Conservation (phyloP, 2,113 vertebrate species). For the Cynoglossus semilaevis region DNA sequence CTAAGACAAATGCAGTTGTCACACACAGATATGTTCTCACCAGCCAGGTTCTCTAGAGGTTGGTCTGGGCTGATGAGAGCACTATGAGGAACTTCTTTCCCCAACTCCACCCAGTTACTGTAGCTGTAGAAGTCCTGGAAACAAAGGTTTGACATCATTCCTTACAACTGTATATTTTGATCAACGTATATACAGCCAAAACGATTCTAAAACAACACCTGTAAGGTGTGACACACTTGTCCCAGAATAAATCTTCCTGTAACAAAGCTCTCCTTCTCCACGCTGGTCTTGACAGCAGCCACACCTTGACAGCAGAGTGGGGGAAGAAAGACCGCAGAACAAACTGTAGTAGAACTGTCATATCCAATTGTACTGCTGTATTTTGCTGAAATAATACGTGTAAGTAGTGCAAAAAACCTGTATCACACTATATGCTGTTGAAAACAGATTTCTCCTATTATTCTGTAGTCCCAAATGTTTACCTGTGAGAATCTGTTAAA, state of each 20-base stretch:
- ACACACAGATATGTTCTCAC: conserved; percentile 27
- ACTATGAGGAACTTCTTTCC: conserved; percentile 49
- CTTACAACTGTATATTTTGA: not conserved
- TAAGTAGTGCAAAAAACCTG: too few relatives aligned
- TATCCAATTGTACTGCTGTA: too few relatives aligned
- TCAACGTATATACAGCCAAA: not conserved
- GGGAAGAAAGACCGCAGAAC: not conserved
- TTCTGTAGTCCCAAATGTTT: too few relatives aligned
- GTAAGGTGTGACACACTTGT: conserved; percentile 60
- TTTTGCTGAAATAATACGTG: too few relatives aligned
- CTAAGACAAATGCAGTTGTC: too few relatives aligned
- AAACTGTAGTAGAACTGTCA: not conserved
- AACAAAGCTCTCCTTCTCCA: conserved; percentile 34
- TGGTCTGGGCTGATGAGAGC: conserved; percentile 58
- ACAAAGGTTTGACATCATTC: not conserved
- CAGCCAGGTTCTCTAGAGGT: conserved; percentile 59
- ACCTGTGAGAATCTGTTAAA: too few relatives aligned
- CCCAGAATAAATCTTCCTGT: conserved; percentile 53
- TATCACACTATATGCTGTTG: too few relatives aligned
- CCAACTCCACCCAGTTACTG: conserved; percentile 74
- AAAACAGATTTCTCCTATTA: too few relatives aligned
- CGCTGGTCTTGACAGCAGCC: conserved; percentile 54
- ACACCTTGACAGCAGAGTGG: conserved; percentile 35
- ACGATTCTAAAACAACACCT: conserved; percentile 33
- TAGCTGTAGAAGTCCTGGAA: conserved; percentile 73